Conservation (phyloP, 2,113 vertebrate species). For the Caloenas nicobarica region DNA sequence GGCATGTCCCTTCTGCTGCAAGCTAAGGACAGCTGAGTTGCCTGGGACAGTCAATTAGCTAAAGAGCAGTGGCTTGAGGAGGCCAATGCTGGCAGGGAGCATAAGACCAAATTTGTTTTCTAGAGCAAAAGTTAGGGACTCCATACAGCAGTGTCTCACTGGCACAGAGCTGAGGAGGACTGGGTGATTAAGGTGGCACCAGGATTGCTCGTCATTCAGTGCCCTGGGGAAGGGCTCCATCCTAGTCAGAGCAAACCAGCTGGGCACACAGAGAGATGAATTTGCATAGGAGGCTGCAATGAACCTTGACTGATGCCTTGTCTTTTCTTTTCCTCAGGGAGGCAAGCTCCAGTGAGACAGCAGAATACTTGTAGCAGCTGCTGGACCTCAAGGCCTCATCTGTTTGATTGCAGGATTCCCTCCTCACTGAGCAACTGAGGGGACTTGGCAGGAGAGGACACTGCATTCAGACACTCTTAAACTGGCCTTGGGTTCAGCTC, state of each 20-base stretch:
- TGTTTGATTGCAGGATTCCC: constrained; percentile 55
- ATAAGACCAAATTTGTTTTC: neutral
- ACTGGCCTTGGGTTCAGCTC: constrained; percentile 45
- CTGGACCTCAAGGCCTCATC: constrained; percentile 66
- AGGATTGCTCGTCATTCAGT: neutral
- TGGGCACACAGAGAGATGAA: neutral
- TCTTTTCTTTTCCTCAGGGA: constrained; percentile 69
- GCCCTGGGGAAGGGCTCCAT: neutral
- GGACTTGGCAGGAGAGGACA: constrained; percentile 26
- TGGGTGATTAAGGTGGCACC: neutral
- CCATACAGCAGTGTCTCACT: neutral
- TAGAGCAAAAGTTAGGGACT: neutral
- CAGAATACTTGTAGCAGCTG: constrained; percentile 77
- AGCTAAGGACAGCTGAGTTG: neutral
- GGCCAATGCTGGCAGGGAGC: neutral
- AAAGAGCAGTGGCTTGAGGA: neutral
- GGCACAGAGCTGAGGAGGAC: neutral
- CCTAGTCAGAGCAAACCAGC: neutral
- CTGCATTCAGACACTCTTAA: constrained; percentile 43
- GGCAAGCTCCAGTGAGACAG: constrained; percentile 74
- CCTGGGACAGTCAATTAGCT: neutral
- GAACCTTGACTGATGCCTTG: neutral
- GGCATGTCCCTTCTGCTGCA: neutral
- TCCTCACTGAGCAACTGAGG: constrained; percentile 53
- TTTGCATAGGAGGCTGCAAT: neutral